Evolutionary conservation across 2,888 invertebrate genomes (phyloP).

Genomic region (Oscheius sp.): DNA sequence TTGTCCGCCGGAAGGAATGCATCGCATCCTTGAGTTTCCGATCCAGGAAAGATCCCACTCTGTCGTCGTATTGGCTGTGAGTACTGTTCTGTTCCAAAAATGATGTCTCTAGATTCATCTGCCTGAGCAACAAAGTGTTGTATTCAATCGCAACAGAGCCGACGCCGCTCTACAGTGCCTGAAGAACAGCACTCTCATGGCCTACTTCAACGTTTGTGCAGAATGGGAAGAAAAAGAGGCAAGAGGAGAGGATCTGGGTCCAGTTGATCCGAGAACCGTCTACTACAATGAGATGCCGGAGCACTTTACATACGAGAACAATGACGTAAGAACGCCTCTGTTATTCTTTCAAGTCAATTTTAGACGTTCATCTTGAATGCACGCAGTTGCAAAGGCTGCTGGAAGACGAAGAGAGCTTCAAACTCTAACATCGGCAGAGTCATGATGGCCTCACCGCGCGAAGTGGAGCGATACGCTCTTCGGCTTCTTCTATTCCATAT

Average conservation of each 20-base stretch:
- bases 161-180: neutral
- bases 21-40: slow-evolving; percentile 44
- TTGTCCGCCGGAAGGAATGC: slow-evolving; percentile 47
- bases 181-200: neutral
- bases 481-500: neutral
- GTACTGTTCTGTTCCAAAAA: neutral
- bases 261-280: neutral
- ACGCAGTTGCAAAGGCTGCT: neutral
- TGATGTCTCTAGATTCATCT: slow-evolving; percentile 40
- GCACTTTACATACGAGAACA: neutral
- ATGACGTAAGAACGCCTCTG: neutral
- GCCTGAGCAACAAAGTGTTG: slow-evolving; percentile 38
- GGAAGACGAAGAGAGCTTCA: neutral
- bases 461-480: neutral
- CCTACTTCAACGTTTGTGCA: neutral
- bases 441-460: neutral
- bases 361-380: too few relatives aligned
- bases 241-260: neutral
- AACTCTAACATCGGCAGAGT: neutral
- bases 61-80: neutral
- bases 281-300: slow-evolving; percentile 8
- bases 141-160: slow-evolving; percentile 8
- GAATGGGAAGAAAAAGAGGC: neutral
- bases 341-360: too few relatives aligned
- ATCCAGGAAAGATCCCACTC: slow-evolving; percentile 39